Conservation (phyloP, 1,140 invertebrate genomes). For the Lordiphosa mommai region DNA sequence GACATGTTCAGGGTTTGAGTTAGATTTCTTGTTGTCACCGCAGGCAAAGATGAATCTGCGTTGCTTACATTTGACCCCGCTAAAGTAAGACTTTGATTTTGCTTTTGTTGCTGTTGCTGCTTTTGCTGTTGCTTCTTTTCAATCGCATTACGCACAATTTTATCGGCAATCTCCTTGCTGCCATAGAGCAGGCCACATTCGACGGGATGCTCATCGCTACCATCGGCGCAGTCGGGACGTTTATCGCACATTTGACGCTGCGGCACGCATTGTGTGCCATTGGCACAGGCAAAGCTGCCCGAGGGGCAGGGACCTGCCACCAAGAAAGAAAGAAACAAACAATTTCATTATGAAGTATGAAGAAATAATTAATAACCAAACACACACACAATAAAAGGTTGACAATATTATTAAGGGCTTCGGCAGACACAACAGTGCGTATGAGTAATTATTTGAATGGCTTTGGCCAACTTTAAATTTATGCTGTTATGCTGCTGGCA, state of each 20-base stretch:
- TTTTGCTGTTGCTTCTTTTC: slow-evolving; percentile 55
- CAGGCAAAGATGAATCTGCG: slow-evolving; percentile 24
- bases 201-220: slow-evolving; percentile 83
- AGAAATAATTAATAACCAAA: background rate
- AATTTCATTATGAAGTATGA: background rate
- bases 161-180: slow-evolving; percentile 69
- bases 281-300: slow-evolving; percentile 86
- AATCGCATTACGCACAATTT: slow-evolving; percentile 70
- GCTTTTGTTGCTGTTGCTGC: slow-evolving; percentile 10
- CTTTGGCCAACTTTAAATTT: slow-evolving; percentile 28
- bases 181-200: slow-evolving; percentile 75
- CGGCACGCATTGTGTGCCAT: slow-evolving; percentile 85
- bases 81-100: slow-evolving; percentile 10
- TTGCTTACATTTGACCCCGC: slow-evolving; percentile 29
- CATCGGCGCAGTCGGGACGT: slow-evolving; percentile 84
- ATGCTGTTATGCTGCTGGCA: slow-evolving; percentile 1
- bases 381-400: background rate
- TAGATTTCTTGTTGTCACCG: slow-evolving; percentile 26
- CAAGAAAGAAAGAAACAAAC: slow-evolving; percentile 19
- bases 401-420: background rate
- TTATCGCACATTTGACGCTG: slow-evolving; percentile 85
- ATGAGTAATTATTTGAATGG: slow-evolving; percentile 51
- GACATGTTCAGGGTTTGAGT: slow-evolving; percentile 16
- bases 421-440: slow-evolving; percentile 12
- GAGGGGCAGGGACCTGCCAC: slow-evolving; percentile 81